These are phyloP conservation scores for Nycticryphes semicollaris DNA, from an alignment of 2,113 vertebrate genomes.

Conservation along the genomic window DNA sequence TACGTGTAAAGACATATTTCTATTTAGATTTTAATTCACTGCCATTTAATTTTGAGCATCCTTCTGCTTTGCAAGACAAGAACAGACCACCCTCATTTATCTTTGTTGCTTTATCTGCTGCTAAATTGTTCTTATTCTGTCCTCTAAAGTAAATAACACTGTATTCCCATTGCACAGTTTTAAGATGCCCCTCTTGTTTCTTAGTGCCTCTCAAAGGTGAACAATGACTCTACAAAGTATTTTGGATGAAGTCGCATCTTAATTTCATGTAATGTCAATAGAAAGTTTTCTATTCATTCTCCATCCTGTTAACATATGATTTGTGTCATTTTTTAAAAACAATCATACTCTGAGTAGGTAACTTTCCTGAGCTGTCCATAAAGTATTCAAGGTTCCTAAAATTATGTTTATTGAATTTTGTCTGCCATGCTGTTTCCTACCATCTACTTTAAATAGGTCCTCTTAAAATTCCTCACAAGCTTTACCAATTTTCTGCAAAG, in stretches of 20 bases:
- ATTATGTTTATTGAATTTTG: not conserved
- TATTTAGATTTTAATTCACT: not conserved
- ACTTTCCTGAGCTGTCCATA: not conserved
- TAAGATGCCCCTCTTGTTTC: not conserved
- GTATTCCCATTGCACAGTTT: not conserved
- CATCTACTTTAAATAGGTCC: not conserved
- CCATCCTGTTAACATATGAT: not conserved
- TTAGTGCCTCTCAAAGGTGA: not conserved
- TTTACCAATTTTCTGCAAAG: conserved; percentile 18
- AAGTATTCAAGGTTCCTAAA: not conserved
- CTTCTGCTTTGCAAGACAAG: not conserved
- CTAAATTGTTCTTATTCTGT: not conserved
- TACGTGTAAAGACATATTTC: not conserved
- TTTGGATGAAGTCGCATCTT: not conserved
- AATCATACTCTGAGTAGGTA: not conserved
- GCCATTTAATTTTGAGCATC: not conserved
- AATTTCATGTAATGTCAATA: not conserved
- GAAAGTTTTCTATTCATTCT: not conserved
- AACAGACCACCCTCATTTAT: not conserved
- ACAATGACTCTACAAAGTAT: not conserved
- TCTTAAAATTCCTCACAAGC: not conserved
- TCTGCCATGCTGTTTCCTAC: not conserved
- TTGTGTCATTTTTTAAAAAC: not conserved
- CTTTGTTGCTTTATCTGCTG: not conserved
- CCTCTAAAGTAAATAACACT: not conserved